These are phyloP conservation scores for Emydoidea blandingii DNA, from an alignment of 2,797 vertebrate species.

Conservation along the genomic window DNA sequence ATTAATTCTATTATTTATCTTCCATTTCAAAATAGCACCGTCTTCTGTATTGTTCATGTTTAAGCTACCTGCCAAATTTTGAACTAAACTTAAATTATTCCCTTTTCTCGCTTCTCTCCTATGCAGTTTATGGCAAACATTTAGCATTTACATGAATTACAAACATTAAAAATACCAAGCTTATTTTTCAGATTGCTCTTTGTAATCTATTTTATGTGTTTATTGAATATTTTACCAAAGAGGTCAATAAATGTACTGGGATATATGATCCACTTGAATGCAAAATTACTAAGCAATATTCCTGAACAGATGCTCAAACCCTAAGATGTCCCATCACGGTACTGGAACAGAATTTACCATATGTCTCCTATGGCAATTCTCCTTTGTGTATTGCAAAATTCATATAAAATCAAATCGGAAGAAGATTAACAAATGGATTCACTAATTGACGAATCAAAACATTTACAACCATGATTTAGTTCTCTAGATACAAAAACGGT, in stretches of 20 bases:
- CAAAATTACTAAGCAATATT: not conserved
- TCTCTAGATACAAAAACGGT: not conserved
- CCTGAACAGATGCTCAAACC: not conserved
- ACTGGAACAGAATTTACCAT: not conserved
- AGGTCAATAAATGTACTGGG: not conserved
- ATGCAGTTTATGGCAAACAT: not conserved
- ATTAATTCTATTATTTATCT: not conserved
- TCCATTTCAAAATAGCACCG: not conserved
- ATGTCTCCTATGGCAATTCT: not conserved
- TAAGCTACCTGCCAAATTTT: not conserved
- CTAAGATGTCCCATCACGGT: not conserved
- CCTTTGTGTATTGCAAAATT: not conserved
- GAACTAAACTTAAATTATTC: not conserved
- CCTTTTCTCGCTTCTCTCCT: not conserved
- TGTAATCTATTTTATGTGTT: not conserved
- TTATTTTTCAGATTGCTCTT: not conserved
- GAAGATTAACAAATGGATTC: not conserved
- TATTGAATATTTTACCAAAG: not conserved
- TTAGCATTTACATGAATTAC: not conserved
- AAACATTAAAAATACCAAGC: not conserved
- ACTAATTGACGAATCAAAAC: not conserved
- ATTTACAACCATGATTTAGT: not conserved
- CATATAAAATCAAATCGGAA: not conserved
- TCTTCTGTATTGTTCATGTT: not conserved
- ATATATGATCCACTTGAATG: not conserved